These are phyloP conservation scores for Chrysodeixis includens DNA, from an alignment of 2,888 invertebrate species.

Conservation along the genomic window DNA sequence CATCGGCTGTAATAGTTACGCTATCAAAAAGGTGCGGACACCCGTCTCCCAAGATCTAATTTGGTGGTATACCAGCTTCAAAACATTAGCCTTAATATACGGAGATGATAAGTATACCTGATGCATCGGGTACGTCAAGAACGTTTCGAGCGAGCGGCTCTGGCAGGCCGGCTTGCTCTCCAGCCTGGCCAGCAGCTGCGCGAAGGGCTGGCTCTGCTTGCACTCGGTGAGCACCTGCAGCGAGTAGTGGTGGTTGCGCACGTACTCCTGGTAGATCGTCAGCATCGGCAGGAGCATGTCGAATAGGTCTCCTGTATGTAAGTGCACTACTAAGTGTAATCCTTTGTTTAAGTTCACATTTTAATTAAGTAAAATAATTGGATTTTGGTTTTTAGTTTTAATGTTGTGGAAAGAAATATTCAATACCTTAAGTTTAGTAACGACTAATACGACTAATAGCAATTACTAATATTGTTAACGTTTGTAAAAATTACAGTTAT, in stretches of 20 bases:
- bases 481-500: too few species aligned
- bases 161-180: conserved; percentile 96
- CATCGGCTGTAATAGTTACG: too few species aligned
- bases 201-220: conserved; percentile 95
- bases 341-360: conserved; percentile 31
- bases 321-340: conserved; percentile 65
- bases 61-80: neutral
- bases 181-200: conserved; percentile 93
- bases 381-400: too few species aligned
- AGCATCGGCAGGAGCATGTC: conserved; percentile 98
- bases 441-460: too few species aligned
- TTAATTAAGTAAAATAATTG: neutral
- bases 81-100: neutral
- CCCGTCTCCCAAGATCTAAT: neutral
- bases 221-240: conserved; percentile 97
- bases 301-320: conserved; percentile 95
- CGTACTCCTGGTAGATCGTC: conserved; percentile 98
- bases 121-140: conserved; percentile 98
- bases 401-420: too few species aligned
- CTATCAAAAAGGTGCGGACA: too few species aligned
- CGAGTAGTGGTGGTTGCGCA: conserved; percentile 97
- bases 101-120: conserved; percentile 90
- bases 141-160: conserved; percentile 95
- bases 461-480: too few species aligned
- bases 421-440: too few species aligned